These are phyloP conservation scores for Avahi laniger DNA, from an alignment of 2,797 vertebrate genomes.

Conservation along the genomic window DNA sequence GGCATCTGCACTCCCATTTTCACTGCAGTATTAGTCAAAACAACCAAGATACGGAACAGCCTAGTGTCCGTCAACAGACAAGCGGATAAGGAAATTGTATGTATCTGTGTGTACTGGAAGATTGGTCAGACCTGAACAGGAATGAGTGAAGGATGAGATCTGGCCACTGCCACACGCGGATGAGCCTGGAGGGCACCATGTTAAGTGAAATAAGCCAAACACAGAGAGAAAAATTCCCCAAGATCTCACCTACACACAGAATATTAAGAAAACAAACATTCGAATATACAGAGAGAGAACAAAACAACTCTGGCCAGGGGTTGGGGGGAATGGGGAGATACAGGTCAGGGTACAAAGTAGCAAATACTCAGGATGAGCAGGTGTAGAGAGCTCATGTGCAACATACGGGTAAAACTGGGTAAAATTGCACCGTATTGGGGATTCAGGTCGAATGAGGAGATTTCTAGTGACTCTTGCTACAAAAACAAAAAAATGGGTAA, in stretches of 20 bases:
- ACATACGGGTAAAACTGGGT: too few relatives aligned
- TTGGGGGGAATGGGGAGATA: not conserved
- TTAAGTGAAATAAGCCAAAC: not conserved
- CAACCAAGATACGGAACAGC: not conserved
- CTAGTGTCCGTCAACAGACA: not conserved
- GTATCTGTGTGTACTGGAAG: fast-evolving
- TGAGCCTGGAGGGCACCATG: not conserved
- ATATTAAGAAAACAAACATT: not conserved
- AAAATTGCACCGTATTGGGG: not conserved
- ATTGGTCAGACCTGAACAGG: not conserved
- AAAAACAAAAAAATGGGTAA: not conserved
- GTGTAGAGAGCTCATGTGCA: not conserved
- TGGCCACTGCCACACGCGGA: not conserved
- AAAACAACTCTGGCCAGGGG: not conserved
- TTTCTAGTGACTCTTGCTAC: not conserved
- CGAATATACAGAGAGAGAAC: not conserved
- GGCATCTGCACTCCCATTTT: not conserved
- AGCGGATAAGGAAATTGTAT: not conserved
- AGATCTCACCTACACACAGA: not conserved
- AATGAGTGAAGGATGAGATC: not conserved
- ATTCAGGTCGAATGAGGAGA: not conserved
- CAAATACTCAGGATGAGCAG: not conserved
- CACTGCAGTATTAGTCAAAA: not conserved
- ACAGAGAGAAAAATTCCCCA: not conserved
- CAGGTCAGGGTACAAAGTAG: not conserved